Conservation (phyloP, 2,888 invertebrate genomes). For the Heliconius charithonia region DNA sequence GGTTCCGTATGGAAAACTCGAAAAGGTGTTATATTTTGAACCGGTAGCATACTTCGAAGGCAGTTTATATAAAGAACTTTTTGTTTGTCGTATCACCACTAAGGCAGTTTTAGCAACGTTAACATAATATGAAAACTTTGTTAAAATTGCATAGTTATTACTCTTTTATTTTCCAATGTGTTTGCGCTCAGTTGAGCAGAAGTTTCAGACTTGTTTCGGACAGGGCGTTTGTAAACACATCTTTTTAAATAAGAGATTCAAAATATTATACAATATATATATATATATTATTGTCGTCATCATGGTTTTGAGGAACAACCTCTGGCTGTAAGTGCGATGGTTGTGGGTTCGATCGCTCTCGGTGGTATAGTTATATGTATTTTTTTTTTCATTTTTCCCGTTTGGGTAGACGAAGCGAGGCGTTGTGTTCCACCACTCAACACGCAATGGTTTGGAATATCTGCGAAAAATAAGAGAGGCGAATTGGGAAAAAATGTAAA, state of each 20-base stretch:
- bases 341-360: too few species aligned
- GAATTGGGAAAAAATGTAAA: too few species aligned
- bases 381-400: too few species aligned
- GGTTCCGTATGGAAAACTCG: too few species aligned
- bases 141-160: slow-evolving; percentile 14
- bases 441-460: background rate
- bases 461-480: too few species aligned
- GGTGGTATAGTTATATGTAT: too few species aligned
- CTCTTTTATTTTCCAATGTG: slow-evolving; percentile 18
- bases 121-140: slow-evolving; percentile 3
- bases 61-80: background rate
- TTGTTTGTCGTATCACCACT: background rate
- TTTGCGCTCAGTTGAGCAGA: slow-evolving; percentile 26
- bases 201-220: slow-evolving; percentile 24
- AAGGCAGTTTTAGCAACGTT: background rate
- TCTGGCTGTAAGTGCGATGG: too few species aligned
- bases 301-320: too few species aligned
- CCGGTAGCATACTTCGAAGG: background rate
- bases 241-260: background rate
- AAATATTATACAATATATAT: background rate
- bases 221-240: slow-evolving; percentile 18
- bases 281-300: background rate
- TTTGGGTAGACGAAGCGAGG: background rate
- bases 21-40: background rate
- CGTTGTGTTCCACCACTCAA: too few species aligned